Conservation (phyloP, 2,888 invertebrate genomes). For the Tryphoninae sp. region DNA sequence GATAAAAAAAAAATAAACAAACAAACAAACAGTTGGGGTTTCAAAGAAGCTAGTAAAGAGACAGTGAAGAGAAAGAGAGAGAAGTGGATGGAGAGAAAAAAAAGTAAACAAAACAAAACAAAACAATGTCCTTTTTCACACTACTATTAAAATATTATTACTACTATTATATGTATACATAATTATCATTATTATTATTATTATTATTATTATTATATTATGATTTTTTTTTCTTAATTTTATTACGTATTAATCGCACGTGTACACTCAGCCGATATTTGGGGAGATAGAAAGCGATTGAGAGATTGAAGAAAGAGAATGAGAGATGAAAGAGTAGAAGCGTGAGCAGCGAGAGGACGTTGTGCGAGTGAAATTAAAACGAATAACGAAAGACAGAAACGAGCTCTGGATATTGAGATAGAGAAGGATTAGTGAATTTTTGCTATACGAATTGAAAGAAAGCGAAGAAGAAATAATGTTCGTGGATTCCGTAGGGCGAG, state of each 20-base stretch:
- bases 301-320: constrained; percentile 36
- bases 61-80: too few species aligned
- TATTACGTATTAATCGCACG: constrained; percentile 71
- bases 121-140: constrained; percentile 67
- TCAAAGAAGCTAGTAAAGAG: constrained; percentile 62
- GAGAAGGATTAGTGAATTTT: constrained; percentile 52
- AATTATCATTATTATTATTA: constrained; percentile 59
- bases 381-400: constrained; percentile 38
- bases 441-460: constrained; percentile 41
- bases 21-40: constrained; percentile 63
- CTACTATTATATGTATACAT: constrained; percentile 53
- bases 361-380: constrained; percentile 35
- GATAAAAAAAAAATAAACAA: constrained; percentile 27
- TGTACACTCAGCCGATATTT: constrained; percentile 73
- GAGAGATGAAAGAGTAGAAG: constrained; percentile 48
- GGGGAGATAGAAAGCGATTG: constrained; percentile 41
- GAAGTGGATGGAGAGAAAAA: neutral
- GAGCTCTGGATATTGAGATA: constrained; percentile 43
- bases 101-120: constrained; percentile 34
- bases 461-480: neutral
- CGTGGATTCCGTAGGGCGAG: constrained; percentile 11
- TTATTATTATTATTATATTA: constrained; percentile 67
- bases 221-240: constrained; percentile 63
- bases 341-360: constrained; percentile 41
- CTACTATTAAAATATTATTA: constrained; percentile 63